Evolutionary conservation across 2,113 vertebrate genomes (phyloP).

Genomic region (Columba janthina): DNA sequence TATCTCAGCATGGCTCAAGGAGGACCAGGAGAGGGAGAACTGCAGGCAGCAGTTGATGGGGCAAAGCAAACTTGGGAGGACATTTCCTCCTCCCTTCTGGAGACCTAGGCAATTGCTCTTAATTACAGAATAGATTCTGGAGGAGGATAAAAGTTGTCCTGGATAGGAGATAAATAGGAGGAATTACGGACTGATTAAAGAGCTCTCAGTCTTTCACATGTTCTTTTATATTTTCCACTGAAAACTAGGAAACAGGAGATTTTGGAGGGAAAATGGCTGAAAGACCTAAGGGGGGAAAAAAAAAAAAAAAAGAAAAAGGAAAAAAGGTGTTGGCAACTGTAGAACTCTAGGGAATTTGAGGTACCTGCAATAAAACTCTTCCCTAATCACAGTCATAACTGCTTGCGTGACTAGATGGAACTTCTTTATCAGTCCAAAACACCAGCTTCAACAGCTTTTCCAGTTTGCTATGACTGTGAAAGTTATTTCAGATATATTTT

Average conservation of each 20-base stretch:
- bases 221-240: not conserved
- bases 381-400: not conserved
- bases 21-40: not conserved
- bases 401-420: not conserved
- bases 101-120: not conserved
- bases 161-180: not conserved
- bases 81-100: not conserved
- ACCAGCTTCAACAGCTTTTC: not conserved
- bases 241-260: not conserved
- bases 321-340: not conserved
- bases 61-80: not conserved
- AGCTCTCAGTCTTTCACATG: not conserved
- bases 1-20: not conserved
- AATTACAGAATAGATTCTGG: not conserved
- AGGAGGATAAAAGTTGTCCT: not conserved
- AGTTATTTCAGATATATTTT: not conserved
- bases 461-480: not conserved
- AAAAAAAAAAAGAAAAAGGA: not conserved
- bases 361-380: not conserved
- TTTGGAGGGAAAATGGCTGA: not conserved
- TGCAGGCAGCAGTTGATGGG: not conserved
- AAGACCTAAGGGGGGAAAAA: not conserved
- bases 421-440: not conserved
- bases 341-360: not conserved
- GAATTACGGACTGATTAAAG: not conserved